A percentile compares a stretch with the other conserved stretches of the same genome.
Conservation (phyloP, 2,888 invertebrate species). For the Luffia ferchaultella region DNA sequence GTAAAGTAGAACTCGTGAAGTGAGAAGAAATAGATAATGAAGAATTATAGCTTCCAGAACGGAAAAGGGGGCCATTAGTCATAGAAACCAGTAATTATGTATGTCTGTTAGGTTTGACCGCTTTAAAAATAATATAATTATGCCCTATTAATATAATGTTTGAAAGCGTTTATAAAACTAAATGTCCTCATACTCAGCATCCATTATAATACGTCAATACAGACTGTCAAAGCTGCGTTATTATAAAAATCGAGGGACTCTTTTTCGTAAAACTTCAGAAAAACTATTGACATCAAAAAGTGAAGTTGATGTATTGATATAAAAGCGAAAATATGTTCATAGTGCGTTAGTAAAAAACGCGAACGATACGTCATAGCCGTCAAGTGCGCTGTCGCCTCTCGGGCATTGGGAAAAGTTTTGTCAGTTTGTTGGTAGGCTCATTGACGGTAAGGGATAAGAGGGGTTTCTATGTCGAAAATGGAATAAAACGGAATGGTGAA, state of each 20-base stretch:
- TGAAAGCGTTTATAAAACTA: too few species aligned
- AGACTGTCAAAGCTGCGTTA: neutral
- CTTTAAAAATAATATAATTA: too few species aligned
- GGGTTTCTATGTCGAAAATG: neutral
- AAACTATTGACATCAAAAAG: constrained; percentile 7
- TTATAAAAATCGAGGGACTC: neutral
- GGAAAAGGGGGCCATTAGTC: too few species aligned
- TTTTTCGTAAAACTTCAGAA: neutral
- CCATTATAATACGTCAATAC: neutral
- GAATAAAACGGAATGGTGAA: neutral
- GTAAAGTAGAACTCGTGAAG: too few species aligned
- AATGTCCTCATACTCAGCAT: too few species aligned
- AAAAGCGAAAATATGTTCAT: constrained; percentile 64
- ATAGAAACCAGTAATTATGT: too few species aligned
- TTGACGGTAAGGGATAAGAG: neutral
- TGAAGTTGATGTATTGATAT: constrained; percentile 60
- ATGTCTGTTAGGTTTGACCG: too few species aligned
- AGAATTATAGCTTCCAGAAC: too few species aligned
- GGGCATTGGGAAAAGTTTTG: constrained; percentile 45
- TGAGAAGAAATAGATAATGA: too few species aligned
- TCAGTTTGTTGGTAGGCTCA: neutral
- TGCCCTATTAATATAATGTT: too few species aligned
- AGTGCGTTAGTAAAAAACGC: constrained; percentile 51
- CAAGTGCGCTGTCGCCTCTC: constrained; percentile 42
- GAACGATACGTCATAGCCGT: constrained; percentile 62